A percentile compares a stretch with the other conserved stretches of the same genome.
Evolutionary conservation across 2,113 vertebrate genomes (phyloP).

Genomic region (Tichodroma muraria): DNA sequence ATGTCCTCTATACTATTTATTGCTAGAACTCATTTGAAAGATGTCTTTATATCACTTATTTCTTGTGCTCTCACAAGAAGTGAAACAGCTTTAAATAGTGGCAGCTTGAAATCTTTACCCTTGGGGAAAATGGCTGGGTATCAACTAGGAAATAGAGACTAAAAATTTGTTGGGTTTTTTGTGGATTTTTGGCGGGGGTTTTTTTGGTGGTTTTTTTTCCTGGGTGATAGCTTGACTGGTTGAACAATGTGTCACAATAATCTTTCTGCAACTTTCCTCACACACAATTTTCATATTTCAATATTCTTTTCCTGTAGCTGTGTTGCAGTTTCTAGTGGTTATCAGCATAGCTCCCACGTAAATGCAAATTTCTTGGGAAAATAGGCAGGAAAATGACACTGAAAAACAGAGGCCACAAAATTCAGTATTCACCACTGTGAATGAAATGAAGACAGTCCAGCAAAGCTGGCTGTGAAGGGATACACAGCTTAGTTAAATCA

Average conservation of each 20-base stretch:
- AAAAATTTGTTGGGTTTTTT: neutral
- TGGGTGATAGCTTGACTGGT: neutral
- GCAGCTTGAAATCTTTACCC: neutral
- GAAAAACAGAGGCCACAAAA: conserved; percentile 16
- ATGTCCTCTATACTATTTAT: neutral
- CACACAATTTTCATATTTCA: conserved; percentile 24
- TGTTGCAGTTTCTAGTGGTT: conserved; percentile 21
- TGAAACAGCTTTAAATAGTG: neutral
- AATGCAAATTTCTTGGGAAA: conserved; percentile 31
- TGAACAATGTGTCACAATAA: conserved; percentile 29
- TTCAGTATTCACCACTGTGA: neutral
- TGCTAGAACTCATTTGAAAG: neutral
- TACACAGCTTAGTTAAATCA: neutral
- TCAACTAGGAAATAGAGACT: neutral
- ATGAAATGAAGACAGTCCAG: neutral
- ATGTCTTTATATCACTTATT: neutral
- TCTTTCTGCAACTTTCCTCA: neutral
- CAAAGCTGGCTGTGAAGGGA: neutral
- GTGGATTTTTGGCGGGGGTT: too few species aligned
- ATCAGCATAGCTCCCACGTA: neutral
- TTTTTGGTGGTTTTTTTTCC: neutral
- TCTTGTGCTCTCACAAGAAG: neutral
- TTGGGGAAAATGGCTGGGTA: neutral
- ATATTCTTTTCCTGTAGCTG: neutral
- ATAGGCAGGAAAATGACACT: neutral